phyloP scores from a whole-genome alignment of 2,888 invertebrate genomes.

The Bruchidius siliquastri region DNA sequence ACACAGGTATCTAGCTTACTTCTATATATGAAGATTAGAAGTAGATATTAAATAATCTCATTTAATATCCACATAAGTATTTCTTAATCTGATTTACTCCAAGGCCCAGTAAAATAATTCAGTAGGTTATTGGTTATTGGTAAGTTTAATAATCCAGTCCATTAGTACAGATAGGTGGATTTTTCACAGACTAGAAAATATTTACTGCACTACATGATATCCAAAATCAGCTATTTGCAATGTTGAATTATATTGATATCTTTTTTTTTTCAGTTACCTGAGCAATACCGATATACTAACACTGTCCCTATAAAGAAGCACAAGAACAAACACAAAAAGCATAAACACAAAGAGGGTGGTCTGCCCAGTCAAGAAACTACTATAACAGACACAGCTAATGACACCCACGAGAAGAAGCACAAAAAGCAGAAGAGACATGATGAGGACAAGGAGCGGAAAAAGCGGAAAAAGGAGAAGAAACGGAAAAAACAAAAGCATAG shows the following conservation, averaged over 20 bases:
- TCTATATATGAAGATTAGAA: no score
- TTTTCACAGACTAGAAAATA: no score
- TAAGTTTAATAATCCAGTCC: no score
- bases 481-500: slow-evolving; percentile 92
- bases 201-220: no score
- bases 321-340: slow-evolving; percentile 93
- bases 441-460: slow-evolving; percentile 89
- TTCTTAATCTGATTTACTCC: no score
- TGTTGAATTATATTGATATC: background rate
- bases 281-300: slow-evolving; percentile 90
- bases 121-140: no score
- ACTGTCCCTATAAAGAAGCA: slow-evolving; percentile 89
- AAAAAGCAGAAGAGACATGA: slow-evolving; percentile 92
- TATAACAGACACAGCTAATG: slow-evolving; percentile 59
- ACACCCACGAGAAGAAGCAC: slow-evolving; percentile 91
- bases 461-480: slow-evolving; percentile 92
- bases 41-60: no score
- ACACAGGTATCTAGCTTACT: no score
- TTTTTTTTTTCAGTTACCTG: slow-evolving; percentile 65
- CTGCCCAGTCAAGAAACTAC: slow-evolving; percentile 72
- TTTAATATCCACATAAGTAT: no score
- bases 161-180: no score
- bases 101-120: no score
- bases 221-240: no score
- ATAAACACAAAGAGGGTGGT: slow-evolving; percentile 85